Conservation (phyloP, 2,797 vertebrate species). For the Pyrocephalus nanus region DNA sequence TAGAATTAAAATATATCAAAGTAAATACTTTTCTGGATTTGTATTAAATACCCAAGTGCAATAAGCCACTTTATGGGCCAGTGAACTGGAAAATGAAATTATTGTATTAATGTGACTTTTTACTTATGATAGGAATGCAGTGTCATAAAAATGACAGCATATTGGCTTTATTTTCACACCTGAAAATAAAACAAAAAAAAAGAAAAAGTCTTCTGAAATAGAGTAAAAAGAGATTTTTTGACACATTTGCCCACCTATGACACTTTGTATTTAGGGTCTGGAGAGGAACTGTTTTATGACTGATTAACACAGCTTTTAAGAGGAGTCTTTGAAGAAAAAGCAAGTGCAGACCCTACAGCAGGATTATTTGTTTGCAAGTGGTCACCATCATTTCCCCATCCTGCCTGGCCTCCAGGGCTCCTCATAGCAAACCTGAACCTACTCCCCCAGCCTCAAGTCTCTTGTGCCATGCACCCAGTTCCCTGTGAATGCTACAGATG, state of each 20-base stretch:
- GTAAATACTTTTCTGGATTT: conserved; percentile 54
- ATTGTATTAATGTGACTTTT: conserved; percentile 75
- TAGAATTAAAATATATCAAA: conserved; percentile 46
- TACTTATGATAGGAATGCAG: conserved; percentile 63
- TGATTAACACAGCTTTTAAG: neutral
- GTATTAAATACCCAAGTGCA: conserved; percentile 66
- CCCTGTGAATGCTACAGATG: neutral
- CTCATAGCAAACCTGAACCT: neutral
- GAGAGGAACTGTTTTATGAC: neutral
- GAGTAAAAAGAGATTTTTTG: neutral
- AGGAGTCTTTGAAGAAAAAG: neutral
- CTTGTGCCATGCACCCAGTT: rapidly evolving
- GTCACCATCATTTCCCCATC: neutral
- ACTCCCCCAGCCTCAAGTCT: neutral
- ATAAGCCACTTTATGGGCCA: conserved; percentile 71
- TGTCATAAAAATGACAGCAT: conserved; percentile 58
- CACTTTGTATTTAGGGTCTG: neutral
- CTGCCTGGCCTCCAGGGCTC: neutral
- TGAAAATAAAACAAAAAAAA: conserved; percentile 43
- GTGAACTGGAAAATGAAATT: conserved; percentile 79
- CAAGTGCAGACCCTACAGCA: rapidly evolving
- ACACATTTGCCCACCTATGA: neutral
- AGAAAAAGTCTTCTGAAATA: neutral
- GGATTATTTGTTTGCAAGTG: neutral
- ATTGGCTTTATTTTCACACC: conserved; percentile 48